Conservation (phyloP, 2,797 vertebrate species). For the Spizella passerina region DNA sequence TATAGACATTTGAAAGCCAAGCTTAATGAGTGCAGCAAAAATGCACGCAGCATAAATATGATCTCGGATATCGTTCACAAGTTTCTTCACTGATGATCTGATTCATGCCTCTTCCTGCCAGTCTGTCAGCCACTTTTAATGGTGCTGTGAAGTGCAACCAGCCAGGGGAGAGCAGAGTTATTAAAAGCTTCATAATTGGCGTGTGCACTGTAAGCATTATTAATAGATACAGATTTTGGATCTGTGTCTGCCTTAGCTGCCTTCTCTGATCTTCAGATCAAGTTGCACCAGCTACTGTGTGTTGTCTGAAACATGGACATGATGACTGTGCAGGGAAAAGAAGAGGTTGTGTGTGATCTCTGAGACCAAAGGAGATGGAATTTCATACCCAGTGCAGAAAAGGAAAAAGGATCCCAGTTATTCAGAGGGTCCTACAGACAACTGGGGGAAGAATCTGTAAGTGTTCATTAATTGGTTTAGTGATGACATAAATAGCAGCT, state of each 20-base stretch:
- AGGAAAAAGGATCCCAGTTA: constrained; percentile 6
- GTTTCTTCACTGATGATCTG: neutral
- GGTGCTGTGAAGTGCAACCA: neutral
- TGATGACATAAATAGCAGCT: neutral
- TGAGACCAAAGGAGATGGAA: neutral
- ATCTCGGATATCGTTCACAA: constrained; percentile 21
- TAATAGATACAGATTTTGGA: neutral
- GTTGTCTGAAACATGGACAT: neutral
- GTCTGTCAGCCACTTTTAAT: neutral
- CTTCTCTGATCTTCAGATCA: neutral
- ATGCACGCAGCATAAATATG: neutral
- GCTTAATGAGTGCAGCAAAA: neutral
- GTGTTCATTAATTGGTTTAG: neutral
- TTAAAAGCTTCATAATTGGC: neutral
- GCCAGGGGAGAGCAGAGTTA: neutral
- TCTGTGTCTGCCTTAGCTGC: neutral
- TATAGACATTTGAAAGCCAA: neutral
- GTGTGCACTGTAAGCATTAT: neutral
- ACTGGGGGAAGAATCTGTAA: neutral
- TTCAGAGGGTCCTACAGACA: neutral
- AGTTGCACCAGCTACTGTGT: neutral
- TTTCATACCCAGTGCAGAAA: neutral
- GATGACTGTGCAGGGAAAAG: neutral
- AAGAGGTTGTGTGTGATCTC: neutral
- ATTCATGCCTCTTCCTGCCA: neutral